phyloP scores from a whole-genome alignment of 2,113 vertebrate genomes.

The Oreocharis arfaki region DNA sequence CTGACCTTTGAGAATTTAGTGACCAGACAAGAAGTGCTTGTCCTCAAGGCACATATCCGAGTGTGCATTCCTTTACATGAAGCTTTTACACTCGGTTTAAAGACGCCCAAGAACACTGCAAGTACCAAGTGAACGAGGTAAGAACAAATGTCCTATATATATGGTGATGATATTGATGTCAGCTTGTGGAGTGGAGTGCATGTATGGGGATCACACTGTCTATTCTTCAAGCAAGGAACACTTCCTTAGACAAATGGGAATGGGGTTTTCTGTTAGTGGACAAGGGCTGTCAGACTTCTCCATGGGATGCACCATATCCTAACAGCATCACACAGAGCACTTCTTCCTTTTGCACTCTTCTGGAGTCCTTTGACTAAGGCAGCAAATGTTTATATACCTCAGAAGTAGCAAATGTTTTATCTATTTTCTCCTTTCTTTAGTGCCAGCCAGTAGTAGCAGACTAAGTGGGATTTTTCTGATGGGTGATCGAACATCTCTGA shows the following conservation, averaged over 20 bases:
- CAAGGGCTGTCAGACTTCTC: neutral
- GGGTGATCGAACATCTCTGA: neutral
- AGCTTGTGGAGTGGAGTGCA: neutral
- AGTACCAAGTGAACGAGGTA: conserved; percentile 35
- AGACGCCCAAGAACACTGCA: neutral
- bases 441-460: neutral
- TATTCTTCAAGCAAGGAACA: neutral
- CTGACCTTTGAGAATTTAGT: conserved; percentile 53
- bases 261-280: neutral
- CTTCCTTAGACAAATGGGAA: neutral
- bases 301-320: neutral
- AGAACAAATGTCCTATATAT: neutral
- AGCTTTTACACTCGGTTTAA: neutral
- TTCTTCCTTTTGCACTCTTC: neutral
- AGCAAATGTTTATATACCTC: neutral
- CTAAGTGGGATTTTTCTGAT: neutral
- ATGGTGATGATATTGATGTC: neutral
- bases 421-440: neutral
- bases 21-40: conserved; percentile 36
- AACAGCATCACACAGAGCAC: neutral
- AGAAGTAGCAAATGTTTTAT: neutral
- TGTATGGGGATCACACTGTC: neutral
- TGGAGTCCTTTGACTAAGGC: neutral
- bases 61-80: neutral
- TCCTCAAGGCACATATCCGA: neutral